These are phyloP conservation scores for Byasa hedistus DNA, from an alignment of 2,888 invertebrate species.

Conservation along the genomic window DNA sequence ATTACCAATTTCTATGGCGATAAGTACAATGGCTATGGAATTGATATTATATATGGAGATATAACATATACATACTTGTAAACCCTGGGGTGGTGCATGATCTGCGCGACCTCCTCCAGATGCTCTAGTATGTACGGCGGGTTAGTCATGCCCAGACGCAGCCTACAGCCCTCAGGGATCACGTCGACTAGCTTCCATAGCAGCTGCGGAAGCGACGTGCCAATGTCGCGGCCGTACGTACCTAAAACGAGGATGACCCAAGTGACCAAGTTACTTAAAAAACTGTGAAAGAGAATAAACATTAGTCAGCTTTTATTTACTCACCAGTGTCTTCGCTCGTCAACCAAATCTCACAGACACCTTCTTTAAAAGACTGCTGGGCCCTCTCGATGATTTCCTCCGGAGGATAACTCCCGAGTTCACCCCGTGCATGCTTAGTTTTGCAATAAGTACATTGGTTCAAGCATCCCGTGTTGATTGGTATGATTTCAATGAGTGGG, in stretches of 20 bases:
- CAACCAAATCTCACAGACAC: conserved; percentile 97
- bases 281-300: not conserved
- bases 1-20: too few species aligned
- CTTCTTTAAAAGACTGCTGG: conserved; percentile 91
- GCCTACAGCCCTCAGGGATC: conserved; percentile 86
- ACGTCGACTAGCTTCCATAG: conserved; percentile 91
- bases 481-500: conserved; percentile 97
- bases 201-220: conserved; percentile 90
- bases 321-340: conserved; percentile 97
- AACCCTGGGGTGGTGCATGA: conserved; percentile 92
- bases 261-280: too few species aligned
- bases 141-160: conserved; percentile 98
- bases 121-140: conserved; percentile 99
- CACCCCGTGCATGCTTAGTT: conserved; percentile 97
- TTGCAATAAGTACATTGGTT: conserved; percentile 99
- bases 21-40: too few species aligned
- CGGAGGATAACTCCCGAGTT: conserved; percentile 95
- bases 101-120: conserved; percentile 91
- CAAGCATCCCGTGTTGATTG: conserved; percentile 97
- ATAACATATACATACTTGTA: conserved; percentile 82
- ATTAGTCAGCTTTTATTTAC: conserved; percentile 16
- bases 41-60: too few species aligned
- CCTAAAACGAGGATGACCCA: conserved; percentile 52
- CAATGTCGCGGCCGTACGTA: conserved; percentile 97
- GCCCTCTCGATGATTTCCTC: conserved; percentile 94